phyloP scores from a whole-genome alignment of 2,113 vertebrate species.

The Carassius gibelio region DNA sequence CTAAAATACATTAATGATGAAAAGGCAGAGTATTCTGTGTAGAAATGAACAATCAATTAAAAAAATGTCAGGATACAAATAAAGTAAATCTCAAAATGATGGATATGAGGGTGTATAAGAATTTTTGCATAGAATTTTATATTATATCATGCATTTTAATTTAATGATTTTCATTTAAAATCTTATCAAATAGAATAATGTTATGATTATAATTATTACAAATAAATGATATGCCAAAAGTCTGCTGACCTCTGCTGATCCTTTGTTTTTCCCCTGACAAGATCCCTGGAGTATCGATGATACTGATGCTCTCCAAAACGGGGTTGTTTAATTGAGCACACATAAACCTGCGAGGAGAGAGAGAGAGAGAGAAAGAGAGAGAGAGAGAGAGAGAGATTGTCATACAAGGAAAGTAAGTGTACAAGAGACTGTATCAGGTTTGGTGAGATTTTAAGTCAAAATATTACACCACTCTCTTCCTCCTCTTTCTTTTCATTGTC shows the following conservation, averaged over 20 bases:
- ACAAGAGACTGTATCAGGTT: slow-evolving; percentile 47
- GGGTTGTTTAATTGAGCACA: slow-evolving; percentile 90
- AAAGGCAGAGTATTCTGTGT: too few species aligned
- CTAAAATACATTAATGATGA: background rate
- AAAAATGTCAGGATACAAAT: too few species aligned
- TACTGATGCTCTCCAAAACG: slow-evolving; percentile 91
- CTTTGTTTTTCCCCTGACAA: slow-evolving; percentile 82
- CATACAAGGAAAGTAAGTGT: background rate
- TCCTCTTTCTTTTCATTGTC: background rate
- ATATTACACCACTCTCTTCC: slow-evolving; percentile 50
- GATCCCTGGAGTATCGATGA: slow-evolving; percentile 92
- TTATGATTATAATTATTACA: too few species aligned
- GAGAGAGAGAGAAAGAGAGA: background rate
- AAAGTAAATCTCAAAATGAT: too few species aligned
- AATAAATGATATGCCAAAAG: background rate
- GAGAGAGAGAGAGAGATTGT: background rate
- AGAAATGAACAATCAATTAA: too few species aligned
- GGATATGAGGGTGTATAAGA: background rate
- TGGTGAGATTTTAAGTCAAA: slow-evolving; percentile 52
- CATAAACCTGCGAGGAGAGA: slow-evolving; percentile 79
- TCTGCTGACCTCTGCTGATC: slow-evolving; percentile 84
- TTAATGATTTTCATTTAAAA: background rate
- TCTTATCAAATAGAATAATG: too few species aligned
- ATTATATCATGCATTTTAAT: background rate
- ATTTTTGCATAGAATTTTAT: background rate